phyloP scores from a whole-genome alignment of 1,140 invertebrate species.

The Drosophila simulans region DNA sequence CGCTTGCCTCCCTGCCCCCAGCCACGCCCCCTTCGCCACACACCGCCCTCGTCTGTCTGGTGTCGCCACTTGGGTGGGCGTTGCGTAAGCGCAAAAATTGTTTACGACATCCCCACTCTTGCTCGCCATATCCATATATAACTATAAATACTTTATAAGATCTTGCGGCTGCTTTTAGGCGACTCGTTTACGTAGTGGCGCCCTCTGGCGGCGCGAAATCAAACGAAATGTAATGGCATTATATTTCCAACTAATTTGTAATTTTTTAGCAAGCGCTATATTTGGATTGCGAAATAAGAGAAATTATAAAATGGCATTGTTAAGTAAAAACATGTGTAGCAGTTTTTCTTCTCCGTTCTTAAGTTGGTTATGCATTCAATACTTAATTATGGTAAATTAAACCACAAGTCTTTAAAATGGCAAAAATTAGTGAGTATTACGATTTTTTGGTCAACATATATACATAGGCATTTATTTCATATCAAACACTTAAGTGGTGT shows the following conservation, averaged over 20 bases:
- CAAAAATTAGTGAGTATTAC: too few species aligned
- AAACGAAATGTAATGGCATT: conserved; percentile 26
- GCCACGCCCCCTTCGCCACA: conserved; percentile 8
- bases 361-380: neutral
- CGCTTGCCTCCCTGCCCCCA: conserved; percentile 38
- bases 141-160: conserved; percentile 52
- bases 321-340: neutral
- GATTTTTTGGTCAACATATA: neutral
- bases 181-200: conserved; percentile 11
- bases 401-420: neutral
- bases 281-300: neutral
- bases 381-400: too few species aligned
- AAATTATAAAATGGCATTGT: neutral
- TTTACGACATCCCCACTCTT: conserved; percentile 51
- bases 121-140: conserved; percentile 4
- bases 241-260: conserved; percentile 38
- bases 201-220: conserved; percentile 22
- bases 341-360: neutral
- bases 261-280: conserved; percentile 7
- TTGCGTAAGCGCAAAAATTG: conserved; percentile 67
- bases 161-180: conserved; percentile 38
- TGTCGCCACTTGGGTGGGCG: conserved; percentile 58
- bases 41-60: conserved; percentile 17
- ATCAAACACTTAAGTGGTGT: neutral
- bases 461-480: neutral